Conservation (phyloP, 1,140 invertebrate species). For the Ceratosolen fusciceps region DNA sequence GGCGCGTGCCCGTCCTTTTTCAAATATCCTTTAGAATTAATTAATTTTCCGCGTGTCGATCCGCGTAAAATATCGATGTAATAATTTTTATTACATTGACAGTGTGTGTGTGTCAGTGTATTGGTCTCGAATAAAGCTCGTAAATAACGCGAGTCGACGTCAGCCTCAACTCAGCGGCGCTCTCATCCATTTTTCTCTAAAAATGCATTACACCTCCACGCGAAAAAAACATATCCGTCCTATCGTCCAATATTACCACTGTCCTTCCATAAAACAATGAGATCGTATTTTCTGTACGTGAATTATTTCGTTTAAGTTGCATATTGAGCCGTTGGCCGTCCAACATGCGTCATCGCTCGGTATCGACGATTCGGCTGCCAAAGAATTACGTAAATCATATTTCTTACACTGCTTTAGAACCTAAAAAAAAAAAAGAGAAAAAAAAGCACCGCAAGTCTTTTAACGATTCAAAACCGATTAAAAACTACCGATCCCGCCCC, state of each 20-base stretch:
- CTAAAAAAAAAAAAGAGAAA: no score
- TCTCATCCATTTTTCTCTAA: not conserved
- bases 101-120: not conserved
- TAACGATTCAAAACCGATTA: no score
- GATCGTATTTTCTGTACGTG: constrained; percentile 9
- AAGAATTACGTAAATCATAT: no score
- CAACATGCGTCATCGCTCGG: constrained; percentile 3
- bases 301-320: constrained; percentile 3
- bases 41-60: no score
- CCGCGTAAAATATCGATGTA: no score
- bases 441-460: no score
- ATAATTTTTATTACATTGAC: not conserved
- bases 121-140: not conserved
- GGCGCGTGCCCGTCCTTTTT: no score
- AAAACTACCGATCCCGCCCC: no score
- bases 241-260: not conserved
- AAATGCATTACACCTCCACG: not conserved
- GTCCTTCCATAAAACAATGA: not conserved
- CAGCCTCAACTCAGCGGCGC: not conserved
- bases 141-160: not conserved
- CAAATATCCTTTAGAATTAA: no score
- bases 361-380: not conserved
- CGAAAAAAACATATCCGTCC: not conserved
- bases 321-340: constrained; percentile 13
- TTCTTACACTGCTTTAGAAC: no score